Conservation (phyloP, 2,113 vertebrate genomes). For the Mormoops blainvillei region DNA sequence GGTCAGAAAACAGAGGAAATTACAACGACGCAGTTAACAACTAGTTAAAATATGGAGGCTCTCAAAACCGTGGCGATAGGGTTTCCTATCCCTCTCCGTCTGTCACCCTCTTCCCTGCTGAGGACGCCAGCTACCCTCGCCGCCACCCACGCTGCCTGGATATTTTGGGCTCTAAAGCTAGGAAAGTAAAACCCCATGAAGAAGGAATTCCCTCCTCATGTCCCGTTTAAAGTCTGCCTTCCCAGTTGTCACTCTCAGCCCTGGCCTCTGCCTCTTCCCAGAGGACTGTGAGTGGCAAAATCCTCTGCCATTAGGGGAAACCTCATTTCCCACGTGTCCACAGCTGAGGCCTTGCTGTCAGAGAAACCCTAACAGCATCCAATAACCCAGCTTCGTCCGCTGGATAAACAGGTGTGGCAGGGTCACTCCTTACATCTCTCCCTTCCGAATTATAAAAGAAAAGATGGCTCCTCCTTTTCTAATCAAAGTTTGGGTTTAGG, state of each 20-base stretch:
- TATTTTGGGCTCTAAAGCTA: neutral
- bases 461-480: neutral
- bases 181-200: neutral
- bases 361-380: neutral
- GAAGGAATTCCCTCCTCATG: neutral
- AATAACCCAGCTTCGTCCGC: neutral
- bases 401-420: neutral
- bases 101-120: neutral
- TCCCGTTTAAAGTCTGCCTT: neutral
- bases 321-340: neutral
- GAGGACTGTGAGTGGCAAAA: neutral
- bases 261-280: neutral
- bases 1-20: conserved; percentile 9
- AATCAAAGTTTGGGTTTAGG: neutral
- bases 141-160: neutral
- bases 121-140: neutral
- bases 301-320: neutral
- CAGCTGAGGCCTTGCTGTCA: neutral
- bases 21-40: neutral
- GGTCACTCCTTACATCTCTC: neutral
- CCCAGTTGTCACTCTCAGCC: neutral
- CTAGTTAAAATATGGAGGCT: neutral
- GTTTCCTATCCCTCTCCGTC: neutral
- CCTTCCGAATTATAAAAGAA: neutral
- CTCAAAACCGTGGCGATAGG: neutral